Base-by-base conservation (phyloP, 2,797 vertebrate species). In the Helicolenus hilgendorfi region DNA sequence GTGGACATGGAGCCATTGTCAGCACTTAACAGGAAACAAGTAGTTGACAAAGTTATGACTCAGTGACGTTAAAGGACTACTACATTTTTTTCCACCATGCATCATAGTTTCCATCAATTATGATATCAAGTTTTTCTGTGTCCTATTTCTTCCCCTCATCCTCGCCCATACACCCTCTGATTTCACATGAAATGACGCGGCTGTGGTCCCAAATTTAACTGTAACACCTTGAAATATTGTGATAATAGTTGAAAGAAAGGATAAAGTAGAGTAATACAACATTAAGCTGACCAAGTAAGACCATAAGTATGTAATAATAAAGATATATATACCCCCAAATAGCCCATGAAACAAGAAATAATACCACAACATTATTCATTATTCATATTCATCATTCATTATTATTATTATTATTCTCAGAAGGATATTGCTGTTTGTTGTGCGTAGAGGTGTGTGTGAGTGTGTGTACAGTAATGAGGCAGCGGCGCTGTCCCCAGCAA, bases 1-100 rank as follows among this genome's bases (percentile, higher is more conserved):
- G 88, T 93, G 68, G 96, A 92, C 88, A 81, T 88, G 86, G 96
- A 96, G 70, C 96, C 96, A 95, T 96, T 97, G 92, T 97, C 96
- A 75, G 94, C 87, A 91, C 97, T 97, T 87, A 89, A 93, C 63
- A 84, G 64, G 72, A 65, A 69, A 93, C 26, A 93, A 81, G 92
- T 36, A 85, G 45, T 86, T 80, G 31, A 92, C 45, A 92, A 70
- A 73, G 73, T 92, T 89, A 94, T 59, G 49, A 79, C 14, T 81
- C 45, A 33, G 14, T 24, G 14, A 49, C 4, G 2, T 31, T 58
- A 24, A 59, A 27, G 27, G 7, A 58, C 56, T 45, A 45, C 7
- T 7, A 45, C 8, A 64, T 38, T 49, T n/a, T 4, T 33, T 29
- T 24, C 35, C 18, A 71, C 26, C 10, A 63, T 18, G 31, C 0